Conservation (phyloP, 1,140 invertebrate genomes). For the Ephestia elutella region DNA sequence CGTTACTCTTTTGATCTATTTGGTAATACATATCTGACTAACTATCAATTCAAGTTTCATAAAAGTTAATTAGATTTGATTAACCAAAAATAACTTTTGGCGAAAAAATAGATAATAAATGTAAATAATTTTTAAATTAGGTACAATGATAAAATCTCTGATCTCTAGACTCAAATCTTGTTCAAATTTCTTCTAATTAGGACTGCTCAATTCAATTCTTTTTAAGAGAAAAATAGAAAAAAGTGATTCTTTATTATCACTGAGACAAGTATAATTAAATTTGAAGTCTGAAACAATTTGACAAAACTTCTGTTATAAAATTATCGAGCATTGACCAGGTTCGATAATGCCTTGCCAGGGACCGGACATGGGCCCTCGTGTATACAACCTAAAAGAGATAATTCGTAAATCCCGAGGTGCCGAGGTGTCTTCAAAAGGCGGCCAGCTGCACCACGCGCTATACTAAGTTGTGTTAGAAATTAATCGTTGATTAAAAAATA, state of each 20-base stretch:
- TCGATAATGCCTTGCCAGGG: slow-evolving; percentile 49
- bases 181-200: too few species aligned
- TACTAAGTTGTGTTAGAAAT: background rate
- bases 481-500: background rate
- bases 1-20: too few species aligned
- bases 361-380: slow-evolving; percentile 58
- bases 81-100: too few species aligned
- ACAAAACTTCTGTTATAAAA: slow-evolving; percentile 73
- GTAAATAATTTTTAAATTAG: too few species aligned
- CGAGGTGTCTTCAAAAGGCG: slow-evolving; percentile 52
- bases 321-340: slow-evolving; percentile 66
- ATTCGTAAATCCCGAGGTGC: slow-evolving; percentile 68
- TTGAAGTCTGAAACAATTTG: slow-evolving; percentile 66
- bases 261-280: slow-evolving; percentile 64
- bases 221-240: too few species aligned
- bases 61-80: too few species aligned
- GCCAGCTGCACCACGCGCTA: slow-evolving; percentile 30
- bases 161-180: too few species aligned
- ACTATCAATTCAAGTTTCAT: too few species aligned
- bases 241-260: slow-evolving; percentile 61
- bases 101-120: too few species aligned
- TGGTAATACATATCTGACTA: too few species aligned
- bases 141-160: too few species aligned
- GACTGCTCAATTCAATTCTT: too few species aligned
- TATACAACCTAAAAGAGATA: slow-evolving; percentile 62